Evolutionary conservation across 2,797 vertebrate species (phyloP).

Genomic region (Periparus ater): DNA sequence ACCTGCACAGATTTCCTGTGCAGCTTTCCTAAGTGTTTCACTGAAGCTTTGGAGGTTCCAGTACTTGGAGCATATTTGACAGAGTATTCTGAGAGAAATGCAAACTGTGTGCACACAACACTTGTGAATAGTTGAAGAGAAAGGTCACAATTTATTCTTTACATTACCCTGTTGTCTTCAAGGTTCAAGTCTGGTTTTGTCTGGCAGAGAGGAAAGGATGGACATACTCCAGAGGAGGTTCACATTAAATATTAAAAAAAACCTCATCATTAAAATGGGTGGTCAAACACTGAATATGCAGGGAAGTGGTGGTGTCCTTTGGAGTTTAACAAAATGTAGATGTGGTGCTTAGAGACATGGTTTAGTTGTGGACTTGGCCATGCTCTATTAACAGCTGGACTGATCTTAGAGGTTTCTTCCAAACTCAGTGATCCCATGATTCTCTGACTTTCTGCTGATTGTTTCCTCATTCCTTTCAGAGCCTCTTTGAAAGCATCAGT

Average conservation of each 20-base stretch:
- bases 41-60: background rate
- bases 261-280: background rate
- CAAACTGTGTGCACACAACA: background rate
- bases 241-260: background rate
- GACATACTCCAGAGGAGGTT: background rate
- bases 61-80: background rate
- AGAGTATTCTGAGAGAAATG: background rate
- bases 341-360: background rate
- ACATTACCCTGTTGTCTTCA: background rate
- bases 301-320: background rate
- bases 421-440: background rate
- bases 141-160: background rate
- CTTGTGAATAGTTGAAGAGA: background rate
- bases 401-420: background rate
- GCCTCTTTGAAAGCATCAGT: background rate
- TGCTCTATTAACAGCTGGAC: background rate
- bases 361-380: background rate
- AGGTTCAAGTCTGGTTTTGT: background rate
- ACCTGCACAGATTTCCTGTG: background rate
- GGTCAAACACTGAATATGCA: background rate
- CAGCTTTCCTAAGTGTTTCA: background rate
- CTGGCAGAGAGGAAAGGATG: background rate
- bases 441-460: background rate
- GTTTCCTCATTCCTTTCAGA: background rate
- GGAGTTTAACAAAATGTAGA: background rate